Evolutionary conservation across 2,797 vertebrate species (phyloP).

Genomic region (Taenioides sp.): DNA sequence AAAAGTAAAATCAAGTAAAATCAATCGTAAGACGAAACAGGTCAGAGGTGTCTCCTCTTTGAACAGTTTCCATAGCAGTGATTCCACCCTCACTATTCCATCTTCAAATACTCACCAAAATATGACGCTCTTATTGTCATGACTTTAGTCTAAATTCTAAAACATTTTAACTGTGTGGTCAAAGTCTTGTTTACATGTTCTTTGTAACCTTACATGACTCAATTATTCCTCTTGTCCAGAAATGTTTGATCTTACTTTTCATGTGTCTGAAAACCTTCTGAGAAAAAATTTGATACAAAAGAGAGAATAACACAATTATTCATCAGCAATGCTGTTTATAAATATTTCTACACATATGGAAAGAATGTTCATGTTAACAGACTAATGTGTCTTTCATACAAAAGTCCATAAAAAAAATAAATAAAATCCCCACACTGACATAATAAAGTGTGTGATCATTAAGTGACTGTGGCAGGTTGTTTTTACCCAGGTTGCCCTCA

Average conservation of each 20-base stretch:
- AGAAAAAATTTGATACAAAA: conserved; percentile 31
- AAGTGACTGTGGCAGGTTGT: conserved; percentile 74
- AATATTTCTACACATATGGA: conserved; percentile 21
- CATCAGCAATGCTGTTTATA: conserved; percentile 8
- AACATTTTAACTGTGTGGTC: neutral
- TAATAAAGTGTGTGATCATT: conserved; percentile 66
- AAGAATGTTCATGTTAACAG: conserved; percentile 22
- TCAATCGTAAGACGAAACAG: neutral
- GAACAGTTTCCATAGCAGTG: neutral
- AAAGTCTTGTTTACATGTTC: neutral
- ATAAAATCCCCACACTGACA: conserved; percentile 69
- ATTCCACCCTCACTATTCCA: neutral
- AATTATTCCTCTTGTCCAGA: neutral
- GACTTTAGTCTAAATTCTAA: neutral
- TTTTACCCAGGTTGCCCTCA: conserved; percentile 60
- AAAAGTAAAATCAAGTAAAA: neutral
- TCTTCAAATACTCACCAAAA: neutral
- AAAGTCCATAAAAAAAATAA: conserved; percentile 61
- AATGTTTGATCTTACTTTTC: neutral
- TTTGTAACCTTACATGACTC: neutral
- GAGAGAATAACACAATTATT: conserved; percentile 13
- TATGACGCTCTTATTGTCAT: neutral
- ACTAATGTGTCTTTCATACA: conserved; percentile 20
- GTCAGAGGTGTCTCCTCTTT: neutral
- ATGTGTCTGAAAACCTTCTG: neutral